Evolutionary conservation across 2,797 vertebrate genomes (phyloP), one percentile per base, ranked within the genome.

Genomic region (Cossypha polioptera): DNA sequence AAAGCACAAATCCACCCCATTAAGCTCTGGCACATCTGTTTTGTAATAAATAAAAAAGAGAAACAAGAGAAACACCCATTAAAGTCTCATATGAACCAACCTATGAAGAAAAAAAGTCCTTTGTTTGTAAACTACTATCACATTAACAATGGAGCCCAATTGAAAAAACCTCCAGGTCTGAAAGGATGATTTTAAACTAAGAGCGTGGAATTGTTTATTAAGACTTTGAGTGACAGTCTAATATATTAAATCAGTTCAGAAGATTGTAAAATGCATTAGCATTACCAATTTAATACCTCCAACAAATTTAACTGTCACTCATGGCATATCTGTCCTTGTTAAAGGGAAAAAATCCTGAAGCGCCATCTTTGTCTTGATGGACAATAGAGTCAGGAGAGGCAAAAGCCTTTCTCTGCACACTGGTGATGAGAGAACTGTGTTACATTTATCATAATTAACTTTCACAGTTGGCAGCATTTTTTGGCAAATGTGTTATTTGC

Each of bases 241-340:
- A 98, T 98, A 98, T 97, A 98, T 98, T 98, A 98, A 98, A 98
- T 98, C 97, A 98, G 97, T 97, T 97, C 97, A 96, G 97, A 98
- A 98, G 97, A 98, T 96, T 98, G 97, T 97, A 97, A 97, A 98
- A 98, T 96, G 94, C 96, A 97, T 98, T 98, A 98, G 96, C 96
- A 98, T 97, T 97, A 97, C 97, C 96, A 97, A 97, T 98, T 98
- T 98, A 98, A 98, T 98, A 98, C 97, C 96, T 97, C 94, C 97
- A 97, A 97, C 97, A 98, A 98, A 98, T 98, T 97, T 98, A 97
- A 97, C 97, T 98, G 98, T 98, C 98, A 98, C 93, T 98, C 97
- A 98, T 84, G 87, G 67, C 88, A 86, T 97, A 98, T 97, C 96
- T 97, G 96, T 88, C 96, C 97, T 96, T 97, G 95, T 96, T 97